Base-by-base conservation (phyloP, 2,888 invertebrate genomes). In the Meteorus cinctellus region DNA sequence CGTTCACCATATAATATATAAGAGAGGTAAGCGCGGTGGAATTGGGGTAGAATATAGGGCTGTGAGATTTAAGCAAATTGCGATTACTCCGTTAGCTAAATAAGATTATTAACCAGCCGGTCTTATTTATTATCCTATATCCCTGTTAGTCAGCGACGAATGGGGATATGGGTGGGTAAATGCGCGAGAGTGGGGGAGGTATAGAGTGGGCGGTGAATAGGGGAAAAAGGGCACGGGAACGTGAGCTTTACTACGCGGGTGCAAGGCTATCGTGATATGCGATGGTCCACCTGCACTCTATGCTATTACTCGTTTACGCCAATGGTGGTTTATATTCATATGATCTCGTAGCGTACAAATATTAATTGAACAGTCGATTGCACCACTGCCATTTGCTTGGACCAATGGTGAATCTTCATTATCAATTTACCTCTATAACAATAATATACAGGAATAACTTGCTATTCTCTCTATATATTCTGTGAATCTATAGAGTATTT, bases 21-120 rank as follows among this genome's bases (percentile, higher is more conserved):
- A n/a, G 31, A 63, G 63, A 34, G 63, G 63, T 63, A 34, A 31
- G 8, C 55, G 41, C 12, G 41, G 55, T 8, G 55, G 78, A 72
- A 66, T 72, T 69, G 72, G 81, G 79, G 81, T 76, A 76, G 78
- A 81, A 79, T 78, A 80, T 71, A 74, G 82, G 82, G 81, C 80
- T 82, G 82, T 79, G 83, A 85, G 84, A 86, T 86, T 86, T 86
- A 86, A 86, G 85, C 85, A 84, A 86, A 85, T 85, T 84, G 85
- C 85, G 84, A 86, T 86, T 85, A 86, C 84, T 84, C 85, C 82
- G 85, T 85, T 84, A 84, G 83, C 83, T 82, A 84, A 86, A 85
- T 86, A 85, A 85, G 85, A 85, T 86, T 86, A 86, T 86, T 86
- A 86, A 85, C 83, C 85, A 84, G 83, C 82, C 83, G 82, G 84